Evolutionary conservation across 2,888 invertebrate genomes (phyloP), one percentile per base, ranked within the genome.

Genomic region (Ophioninae sp.): DNA sequence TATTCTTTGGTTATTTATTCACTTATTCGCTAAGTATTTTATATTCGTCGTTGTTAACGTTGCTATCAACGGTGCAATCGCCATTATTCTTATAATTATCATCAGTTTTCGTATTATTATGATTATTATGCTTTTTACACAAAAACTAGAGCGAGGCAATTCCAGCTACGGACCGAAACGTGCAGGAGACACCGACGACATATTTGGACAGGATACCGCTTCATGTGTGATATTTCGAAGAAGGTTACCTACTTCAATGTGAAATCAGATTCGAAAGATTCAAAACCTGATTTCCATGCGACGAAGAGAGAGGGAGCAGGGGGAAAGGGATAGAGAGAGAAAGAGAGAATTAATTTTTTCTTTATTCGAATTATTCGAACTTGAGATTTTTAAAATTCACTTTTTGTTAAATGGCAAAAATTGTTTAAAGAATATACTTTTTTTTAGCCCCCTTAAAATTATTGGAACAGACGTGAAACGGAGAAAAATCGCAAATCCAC

Each of bases 261-360:
- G 87, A 85, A 90, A 89, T 89, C 86, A 88, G 86, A 89, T 87
- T 85, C 87, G 85, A 84, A 85, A 85, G 87, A 89, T 88, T 86
- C 84, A 89, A 88, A 90, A 91, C 89, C 89, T 89, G 90, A 90
- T 90, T 89, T 88, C 87, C 88, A 87, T 87, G 86, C 78, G 86
- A 77, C 79, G 77, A 81, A 77, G 79, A 72, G 61, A 75, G 71
- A 72, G 77, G 41, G 9, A 6, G 9, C 7, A 51, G 51, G 6
- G 51, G 13, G 17, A 77, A 51, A 72, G 13, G 30, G 78, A 72
- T 58, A 75, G 63, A 69, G 75, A 67, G 65, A 76, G 72, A 71
- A 76, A 84, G 75, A 72, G 72, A 44, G 81, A 83, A 79, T 30
- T 3, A 3, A 2, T 30, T 30, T 30, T 30, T 30, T 30, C 3